Evolutionary conservation across 37 sponge, comb jelly and placozoan species (phyloP).

Genomic region (Trichoplax adhaerens): DNA sequence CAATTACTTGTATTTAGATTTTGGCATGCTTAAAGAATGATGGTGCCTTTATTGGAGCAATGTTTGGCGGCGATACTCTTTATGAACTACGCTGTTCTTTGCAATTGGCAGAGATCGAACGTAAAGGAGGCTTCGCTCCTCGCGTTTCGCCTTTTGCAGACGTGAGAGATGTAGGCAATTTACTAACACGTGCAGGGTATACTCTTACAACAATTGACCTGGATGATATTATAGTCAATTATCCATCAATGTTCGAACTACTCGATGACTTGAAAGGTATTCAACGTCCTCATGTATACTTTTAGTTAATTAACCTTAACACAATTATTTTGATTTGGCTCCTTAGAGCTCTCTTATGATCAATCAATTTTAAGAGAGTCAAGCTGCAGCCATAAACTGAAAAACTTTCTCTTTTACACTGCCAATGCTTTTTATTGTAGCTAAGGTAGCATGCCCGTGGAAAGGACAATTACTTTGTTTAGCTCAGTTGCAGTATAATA

Average conservation of each 20-base stretch:
- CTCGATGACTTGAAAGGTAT: conserved; percentile 65
- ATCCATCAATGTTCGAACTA: conserved; percentile 69
- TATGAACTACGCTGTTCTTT: conserved; percentile 76
- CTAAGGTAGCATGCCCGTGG: too few species aligned
- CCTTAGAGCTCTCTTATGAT: too few species aligned
- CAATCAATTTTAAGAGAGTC: too few species aligned
- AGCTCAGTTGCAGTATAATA: too few species aligned
- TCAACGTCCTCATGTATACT: background rate
- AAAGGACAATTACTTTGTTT: too few species aligned
- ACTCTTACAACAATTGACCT: conserved; percentile 71
- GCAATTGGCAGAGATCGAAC: conserved; percentile 68
- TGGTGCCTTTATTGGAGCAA: conserved; percentile 56
- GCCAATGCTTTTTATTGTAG: too few species aligned
- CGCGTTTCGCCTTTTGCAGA: conserved; percentile 76
- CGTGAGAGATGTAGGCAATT: conserved; percentile 50
- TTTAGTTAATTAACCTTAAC: too few species aligned
- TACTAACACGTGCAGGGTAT: conserved; percentile 58
- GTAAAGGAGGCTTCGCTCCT: conserved; percentile 69
- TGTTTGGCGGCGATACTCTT: conserved; percentile 80
- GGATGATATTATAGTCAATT: conserved; percentile 71
- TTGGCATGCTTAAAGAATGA: conserved; percentile 51
- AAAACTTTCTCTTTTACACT: too few species aligned
- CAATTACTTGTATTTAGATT: conserved; percentile 11
- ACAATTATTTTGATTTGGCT: too few species aligned
- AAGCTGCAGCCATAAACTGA: too few species aligned